These are phyloP conservation scores for Nesoenas mayeri DNA, from an alignment of 2,113 vertebrate species.

Conservation along the genomic window DNA sequence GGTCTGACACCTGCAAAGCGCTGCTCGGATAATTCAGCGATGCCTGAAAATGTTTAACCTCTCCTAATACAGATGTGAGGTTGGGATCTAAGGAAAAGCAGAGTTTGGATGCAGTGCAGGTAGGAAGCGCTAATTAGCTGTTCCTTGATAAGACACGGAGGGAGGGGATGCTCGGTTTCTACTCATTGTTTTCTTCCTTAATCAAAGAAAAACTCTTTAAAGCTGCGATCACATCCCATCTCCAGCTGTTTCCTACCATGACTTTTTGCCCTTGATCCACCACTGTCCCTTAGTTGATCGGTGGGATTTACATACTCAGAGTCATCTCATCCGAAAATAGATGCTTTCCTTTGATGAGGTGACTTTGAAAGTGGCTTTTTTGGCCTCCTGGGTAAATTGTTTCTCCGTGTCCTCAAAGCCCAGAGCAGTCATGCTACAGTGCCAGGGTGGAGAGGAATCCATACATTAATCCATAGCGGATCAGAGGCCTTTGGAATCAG, in stretches of 20 bases:
- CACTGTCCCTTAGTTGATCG: not conserved
- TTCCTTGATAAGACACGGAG: fast-evolving
- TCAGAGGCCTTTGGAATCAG: not conserved
- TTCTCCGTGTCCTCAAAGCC: not conserved
- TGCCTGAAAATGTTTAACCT: not conserved
- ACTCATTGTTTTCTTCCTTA: not conserved
- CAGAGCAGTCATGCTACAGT: not conserved
- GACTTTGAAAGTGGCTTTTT: not conserved
- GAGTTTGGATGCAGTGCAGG: not conserved
- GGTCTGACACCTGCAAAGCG: not conserved
- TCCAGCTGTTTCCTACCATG: not conserved
- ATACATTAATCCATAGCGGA: fast-evolving
- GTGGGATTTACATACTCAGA: not conserved
- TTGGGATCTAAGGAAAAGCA: not conserved
- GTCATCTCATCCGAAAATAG: not conserved
- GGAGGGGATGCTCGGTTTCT: not conserved
- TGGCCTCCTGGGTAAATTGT: not conserved
- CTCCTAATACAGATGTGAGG: not conserved
- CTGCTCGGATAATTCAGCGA: fast-evolving
- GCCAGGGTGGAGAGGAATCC: not conserved
- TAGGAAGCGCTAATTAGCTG: not conserved
- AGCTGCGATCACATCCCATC: not conserved
- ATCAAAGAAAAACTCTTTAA: not conserved
- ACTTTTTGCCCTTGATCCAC: not conserved
- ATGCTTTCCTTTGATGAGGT: not conserved